Percentiles rank a stretch among this genome's conserved stretches.
Conservation (phyloP, 2,797 vertebrate genomes). For the Lates japonicus region DNA sequence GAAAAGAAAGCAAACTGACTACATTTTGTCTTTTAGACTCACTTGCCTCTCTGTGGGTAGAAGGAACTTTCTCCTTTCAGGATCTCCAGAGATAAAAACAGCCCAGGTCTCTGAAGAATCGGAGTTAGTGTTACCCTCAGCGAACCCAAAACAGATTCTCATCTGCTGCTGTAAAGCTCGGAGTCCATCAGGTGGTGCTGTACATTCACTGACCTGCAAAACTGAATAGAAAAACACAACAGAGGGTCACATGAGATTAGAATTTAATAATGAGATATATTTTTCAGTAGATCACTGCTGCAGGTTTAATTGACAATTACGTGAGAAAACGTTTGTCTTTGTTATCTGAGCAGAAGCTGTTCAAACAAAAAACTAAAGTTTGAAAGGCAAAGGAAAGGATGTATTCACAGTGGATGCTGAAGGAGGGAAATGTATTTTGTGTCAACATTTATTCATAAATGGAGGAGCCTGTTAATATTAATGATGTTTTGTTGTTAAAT, state of each 20-base stretch:
- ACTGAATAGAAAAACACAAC: background rate
- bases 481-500: background rate
- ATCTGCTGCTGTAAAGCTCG: constrained; percentile 39
- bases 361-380: background rate
- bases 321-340: background rate
- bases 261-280: background rate
- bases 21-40: constrained; percentile 16
- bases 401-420: background rate
- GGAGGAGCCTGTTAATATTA: background rate
- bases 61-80: constrained; percentile 17
- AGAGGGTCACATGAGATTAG: background rate
- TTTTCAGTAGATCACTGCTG: constrained; percentile 6
- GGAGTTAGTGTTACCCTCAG: background rate
- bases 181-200: constrained; percentile 61
- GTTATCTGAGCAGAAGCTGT: background rate
- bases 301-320: background rate
- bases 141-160: background rate
- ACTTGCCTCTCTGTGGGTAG: constrained; percentile 27
- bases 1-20: background rate
- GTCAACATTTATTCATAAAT: constrained; percentile 1
- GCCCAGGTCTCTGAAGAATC: background rate
- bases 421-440: background rate
- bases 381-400: background rate
- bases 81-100: constrained; percentile 7
- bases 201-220: constrained; percentile 31